These are phyloP conservation scores for Pseudonaja textilis DNA, from an alignment of 2,113 vertebrate genomes.

Conservation along the genomic window DNA sequence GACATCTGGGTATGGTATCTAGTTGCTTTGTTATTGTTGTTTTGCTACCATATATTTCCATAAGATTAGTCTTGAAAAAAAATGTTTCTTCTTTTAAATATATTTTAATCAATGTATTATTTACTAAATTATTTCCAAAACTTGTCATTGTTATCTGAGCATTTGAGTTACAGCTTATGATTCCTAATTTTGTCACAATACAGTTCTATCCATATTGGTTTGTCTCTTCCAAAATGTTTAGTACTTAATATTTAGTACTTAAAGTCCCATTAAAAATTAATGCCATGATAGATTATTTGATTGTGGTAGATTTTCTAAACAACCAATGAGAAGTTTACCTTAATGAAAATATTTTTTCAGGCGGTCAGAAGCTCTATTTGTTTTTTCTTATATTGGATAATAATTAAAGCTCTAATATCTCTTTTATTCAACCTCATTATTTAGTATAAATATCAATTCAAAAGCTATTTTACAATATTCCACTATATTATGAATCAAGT, in stretches of 20 bases:
- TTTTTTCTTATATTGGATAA: conserved; percentile 21
- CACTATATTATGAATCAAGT: conserved; percentile 16
- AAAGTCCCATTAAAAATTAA: not conserved
- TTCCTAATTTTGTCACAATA: not conserved
- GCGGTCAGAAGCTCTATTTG: conserved; percentile 8
- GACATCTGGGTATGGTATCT: not conserved
- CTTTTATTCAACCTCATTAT: conserved; percentile 14
- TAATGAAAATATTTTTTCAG: conserved; percentile 12
- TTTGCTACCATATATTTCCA: not conserved
- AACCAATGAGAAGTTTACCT: not conserved
- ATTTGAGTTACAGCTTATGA: not conserved
- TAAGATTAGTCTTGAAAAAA: not conserved
- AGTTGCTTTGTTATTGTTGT: not conserved
- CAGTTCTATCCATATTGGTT: too few species aligned
- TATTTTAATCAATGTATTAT: not conserved
- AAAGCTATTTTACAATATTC: conserved; percentile 32
- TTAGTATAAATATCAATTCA: conserved; percentile 25
- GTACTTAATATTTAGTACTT: not conserved
- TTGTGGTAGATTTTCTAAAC: not conserved
- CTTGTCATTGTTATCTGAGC: not conserved
- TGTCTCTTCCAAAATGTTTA: not conserved
- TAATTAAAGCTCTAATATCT: conserved; percentile 31
- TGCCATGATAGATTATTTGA: not conserved
- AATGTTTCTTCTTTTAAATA: conserved; percentile 1
- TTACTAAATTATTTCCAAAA: not conserved